Percentiles rank a stretch among this genome's conserved stretches.
Conservation (phyloP, 2,888 invertebrate genomes). For the Epicampocera succincta region DNA sequence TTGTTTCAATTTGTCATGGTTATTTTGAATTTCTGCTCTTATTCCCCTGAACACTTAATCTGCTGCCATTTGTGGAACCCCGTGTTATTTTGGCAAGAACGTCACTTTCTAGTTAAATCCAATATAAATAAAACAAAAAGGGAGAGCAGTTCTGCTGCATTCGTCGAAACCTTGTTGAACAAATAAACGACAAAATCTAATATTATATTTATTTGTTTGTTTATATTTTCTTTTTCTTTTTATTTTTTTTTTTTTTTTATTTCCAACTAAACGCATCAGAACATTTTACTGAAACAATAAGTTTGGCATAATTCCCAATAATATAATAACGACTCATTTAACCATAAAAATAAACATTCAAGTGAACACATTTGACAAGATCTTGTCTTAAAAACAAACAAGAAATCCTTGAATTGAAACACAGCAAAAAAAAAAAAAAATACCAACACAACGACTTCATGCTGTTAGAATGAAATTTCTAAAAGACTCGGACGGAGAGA, state of each 20-base stretch:
- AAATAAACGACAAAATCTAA: conserved; percentile 1
- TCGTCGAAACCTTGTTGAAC: neutral
- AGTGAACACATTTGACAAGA: conserved; percentile 51
- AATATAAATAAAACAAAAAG: conserved; percentile 6
- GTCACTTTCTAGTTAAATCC: conserved; percentile 16
- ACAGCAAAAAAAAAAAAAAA: neutral
- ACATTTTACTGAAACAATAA: conserved; percentile 56
- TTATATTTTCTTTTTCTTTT: conserved; percentile 20
- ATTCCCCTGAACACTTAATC: conserved; percentile 5
- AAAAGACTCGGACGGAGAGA: neutral
- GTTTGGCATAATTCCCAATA: conserved; percentile 64
- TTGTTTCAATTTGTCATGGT: too few relatives aligned
- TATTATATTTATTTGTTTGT: neutral
- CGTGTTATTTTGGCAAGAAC: conserved; percentile 42
- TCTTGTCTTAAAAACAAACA: conserved; percentile 24
- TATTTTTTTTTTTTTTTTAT: too few relatives aligned
- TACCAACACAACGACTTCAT: conserved; percentile 21
- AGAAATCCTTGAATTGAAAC: conserved; percentile 6
- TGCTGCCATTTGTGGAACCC: neutral
- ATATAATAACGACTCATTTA: conserved; percentile 61
- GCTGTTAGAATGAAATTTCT: conserved; percentile 46
- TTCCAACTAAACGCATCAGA: conserved; percentile 27
- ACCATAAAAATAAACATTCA: conserved; percentile 53
- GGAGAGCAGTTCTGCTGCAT: conserved; percentile 17
- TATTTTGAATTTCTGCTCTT: neutral